Evolutionary conservation across 2,888 invertebrate genomes (phyloP), one percentile per base, ranked within the genome.

Genomic region (Busseola fusca): DNA sequence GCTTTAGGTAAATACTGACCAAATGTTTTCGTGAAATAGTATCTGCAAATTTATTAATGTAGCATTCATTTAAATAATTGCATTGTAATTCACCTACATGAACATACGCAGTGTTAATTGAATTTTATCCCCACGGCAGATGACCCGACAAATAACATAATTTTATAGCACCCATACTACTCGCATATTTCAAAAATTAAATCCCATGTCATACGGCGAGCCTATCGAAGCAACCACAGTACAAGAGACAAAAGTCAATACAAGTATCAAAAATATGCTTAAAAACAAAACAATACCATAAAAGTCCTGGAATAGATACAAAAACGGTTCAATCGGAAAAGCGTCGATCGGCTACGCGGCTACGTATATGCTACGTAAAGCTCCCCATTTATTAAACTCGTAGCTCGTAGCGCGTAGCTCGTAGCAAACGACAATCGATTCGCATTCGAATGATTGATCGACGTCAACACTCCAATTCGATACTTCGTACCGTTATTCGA

Each of bases 361-460:
- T 77, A 78, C 78, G 67, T 34, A 27, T 52, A 50, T 65, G 65
- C 69, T 78, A 79, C 77, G 65, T 65, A 48, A 58, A 74, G 62
- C 77, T 50, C 50, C 65, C 40, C 30, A 30, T 62, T 76, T 78
- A 68, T 65, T 73, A 48, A 54, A 52, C 16, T 58, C 78, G 76
- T 78, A 57, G 63, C 77, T 16, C 76, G 64, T 62, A 37, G 52
- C 76, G 2, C 64, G 67, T 69, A 52, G 66, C 64, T 25, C 69
- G 69, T 69, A 79, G 64, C 68, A 16, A 60, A 14, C 54, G 54
- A 50, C 57, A 66, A 63, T 66, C 45, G 68, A 57, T 66, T 76
- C 57, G 27, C 65, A 81, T 64, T 45, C 50, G 60, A 72, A 69
- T 80, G 71, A 82, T 69, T 66, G 64, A 78, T 80, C 66, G 74